A percentile compares a stretch with the other conserved stretches of the same genome.
Conservation (phyloP, 1,140 invertebrate species). For the Apis cerana region DNA sequence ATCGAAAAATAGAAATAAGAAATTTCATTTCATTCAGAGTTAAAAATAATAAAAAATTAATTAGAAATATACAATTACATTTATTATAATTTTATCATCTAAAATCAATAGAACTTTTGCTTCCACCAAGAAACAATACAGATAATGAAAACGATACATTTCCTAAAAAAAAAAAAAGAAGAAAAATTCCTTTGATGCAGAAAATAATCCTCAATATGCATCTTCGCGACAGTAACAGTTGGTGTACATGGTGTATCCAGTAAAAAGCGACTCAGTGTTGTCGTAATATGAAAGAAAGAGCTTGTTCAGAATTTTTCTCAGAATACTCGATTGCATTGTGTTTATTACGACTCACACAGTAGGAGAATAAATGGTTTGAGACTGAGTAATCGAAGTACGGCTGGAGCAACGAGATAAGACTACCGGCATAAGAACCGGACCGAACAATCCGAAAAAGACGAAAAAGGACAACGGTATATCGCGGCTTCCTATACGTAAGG, state of each 20-base stretch:
- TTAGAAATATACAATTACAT: too few relatives aligned
- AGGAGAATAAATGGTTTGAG: neutral
- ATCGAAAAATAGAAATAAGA: too few relatives aligned
- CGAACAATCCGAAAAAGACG: conserved; percentile 20
- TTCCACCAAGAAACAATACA: too few relatives aligned
- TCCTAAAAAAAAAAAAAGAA: too few relatives aligned
- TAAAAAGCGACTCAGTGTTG: conserved; percentile 10
- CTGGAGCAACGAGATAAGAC: conserved; percentile 61
- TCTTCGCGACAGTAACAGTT: neutral
- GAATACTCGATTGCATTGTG: conserved; percentile 46
- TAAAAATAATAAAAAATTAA: too few relatives aligned
- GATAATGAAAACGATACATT: too few relatives aligned
- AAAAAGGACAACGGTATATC: conserved; percentile 35
- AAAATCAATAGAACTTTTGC: too few relatives aligned
- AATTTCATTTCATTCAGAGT: too few relatives aligned
- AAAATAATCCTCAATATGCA: neutral
- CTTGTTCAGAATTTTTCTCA: conserved; percentile 46
- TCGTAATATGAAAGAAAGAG: conserved; percentile 13
- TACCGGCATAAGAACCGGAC: conserved; percentile 32
- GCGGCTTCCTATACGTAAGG: conserved; percentile 22
- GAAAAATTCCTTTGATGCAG: too few relatives aligned
- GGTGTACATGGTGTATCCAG: too few relatives aligned
- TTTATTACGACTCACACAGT: neutral
- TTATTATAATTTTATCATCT: too few relatives aligned
- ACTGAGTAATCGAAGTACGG: conserved; percentile 41